A percentile compares a stretch with the other conserved stretches of the same genome.
Conservation (phyloP, 2,888 invertebrate genomes). For the Fragum fragum region DNA sequence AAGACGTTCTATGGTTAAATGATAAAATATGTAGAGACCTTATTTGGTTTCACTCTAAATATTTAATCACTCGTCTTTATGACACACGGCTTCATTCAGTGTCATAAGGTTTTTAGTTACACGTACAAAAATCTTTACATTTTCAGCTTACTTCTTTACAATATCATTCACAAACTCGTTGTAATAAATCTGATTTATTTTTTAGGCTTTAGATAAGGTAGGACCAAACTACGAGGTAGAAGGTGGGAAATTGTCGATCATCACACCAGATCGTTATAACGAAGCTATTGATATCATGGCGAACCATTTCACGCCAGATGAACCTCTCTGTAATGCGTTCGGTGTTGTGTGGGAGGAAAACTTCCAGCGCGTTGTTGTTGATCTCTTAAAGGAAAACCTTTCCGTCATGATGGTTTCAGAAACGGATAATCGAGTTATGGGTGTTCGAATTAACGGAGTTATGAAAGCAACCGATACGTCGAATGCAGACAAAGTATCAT, state of each 20-base stretch:
- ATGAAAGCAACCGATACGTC: constrained; percentile 31
- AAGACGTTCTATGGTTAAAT: too few relatives aligned
- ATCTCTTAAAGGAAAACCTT: constrained; percentile 38
- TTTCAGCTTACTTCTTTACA: too few relatives aligned
- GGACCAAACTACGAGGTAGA: constrained; percentile 39
- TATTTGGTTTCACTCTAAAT: too few relatives aligned
- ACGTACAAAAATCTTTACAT: too few relatives aligned
- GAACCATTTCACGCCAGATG: constrained; percentile 59
- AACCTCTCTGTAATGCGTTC: constrained; percentile 55
- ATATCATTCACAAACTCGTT: too few relatives aligned
- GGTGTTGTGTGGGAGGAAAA: constrained; percentile 55
- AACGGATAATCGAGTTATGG: constrained; percentile 56
- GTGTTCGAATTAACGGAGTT: constrained; percentile 47
- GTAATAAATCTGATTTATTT: too few relatives aligned
- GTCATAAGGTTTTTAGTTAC: too few relatives aligned
- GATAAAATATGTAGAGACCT: too few relatives aligned
- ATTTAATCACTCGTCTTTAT: too few relatives aligned
- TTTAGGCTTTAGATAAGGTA: constrained; percentile 54
- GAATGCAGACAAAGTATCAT: constrained; percentile 21
- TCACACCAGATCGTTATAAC: constrained; percentile 50
- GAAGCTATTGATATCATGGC: constrained; percentile 59
- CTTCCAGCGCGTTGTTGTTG: constrained; percentile 36
- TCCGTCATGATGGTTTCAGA: constrained; percentile 59
- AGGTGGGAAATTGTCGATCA: constrained; percentile 49
- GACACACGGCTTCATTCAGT: too few relatives aligned